A percentile compares a stretch with the other conserved stretches of the same genome.
Evolutionary conservation across 2,113 vertebrate genomes (phyloP).

Genomic region (Mormyrus lacerda): DNA sequence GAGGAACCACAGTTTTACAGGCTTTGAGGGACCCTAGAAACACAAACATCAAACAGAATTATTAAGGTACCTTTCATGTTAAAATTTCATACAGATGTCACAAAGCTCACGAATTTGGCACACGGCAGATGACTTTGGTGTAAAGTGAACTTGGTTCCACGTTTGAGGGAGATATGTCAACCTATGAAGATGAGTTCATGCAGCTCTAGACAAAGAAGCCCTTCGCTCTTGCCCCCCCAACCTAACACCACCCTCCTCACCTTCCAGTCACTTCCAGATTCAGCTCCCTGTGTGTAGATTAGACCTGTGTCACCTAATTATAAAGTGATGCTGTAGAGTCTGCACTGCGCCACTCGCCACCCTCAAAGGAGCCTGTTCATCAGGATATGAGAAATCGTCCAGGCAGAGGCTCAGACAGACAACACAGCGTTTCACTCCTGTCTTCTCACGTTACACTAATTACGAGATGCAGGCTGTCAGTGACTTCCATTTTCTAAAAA

Average conservation of each 20-base stretch:
- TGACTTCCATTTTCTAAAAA: not conserved
- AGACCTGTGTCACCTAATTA: not conserved
- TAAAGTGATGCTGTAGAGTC: not conserved
- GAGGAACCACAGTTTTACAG: not conserved
- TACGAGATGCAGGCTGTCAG: not conserved
- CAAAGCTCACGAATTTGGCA: not conserved
- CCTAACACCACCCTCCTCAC: not conserved
- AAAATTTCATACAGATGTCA: not conserved
- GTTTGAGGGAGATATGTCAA: not conserved
- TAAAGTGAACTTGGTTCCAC: not conserved
- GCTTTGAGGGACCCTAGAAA: not conserved
- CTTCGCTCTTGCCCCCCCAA: not conserved
- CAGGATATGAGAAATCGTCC: not conserved
- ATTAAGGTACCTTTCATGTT: not conserved
- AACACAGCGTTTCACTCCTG: not conserved
- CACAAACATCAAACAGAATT: not conserved
- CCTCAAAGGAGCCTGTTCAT: not conserved
- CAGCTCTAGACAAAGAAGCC: not conserved
- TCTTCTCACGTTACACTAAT: not conserved
- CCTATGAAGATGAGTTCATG: not conserved
- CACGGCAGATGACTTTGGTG: not conserved
- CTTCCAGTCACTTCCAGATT: not conserved
- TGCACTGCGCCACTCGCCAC: not conserved
- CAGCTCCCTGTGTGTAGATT: no score
- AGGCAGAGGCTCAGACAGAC: not conserved